Percentiles rank a stretch among this genome's conserved stretches.
These are phyloP conservation scores for Ptychadena robeensis DNA, from an alignment of 2,797 vertebrate genomes.

Conservation along the genomic window DNA sequence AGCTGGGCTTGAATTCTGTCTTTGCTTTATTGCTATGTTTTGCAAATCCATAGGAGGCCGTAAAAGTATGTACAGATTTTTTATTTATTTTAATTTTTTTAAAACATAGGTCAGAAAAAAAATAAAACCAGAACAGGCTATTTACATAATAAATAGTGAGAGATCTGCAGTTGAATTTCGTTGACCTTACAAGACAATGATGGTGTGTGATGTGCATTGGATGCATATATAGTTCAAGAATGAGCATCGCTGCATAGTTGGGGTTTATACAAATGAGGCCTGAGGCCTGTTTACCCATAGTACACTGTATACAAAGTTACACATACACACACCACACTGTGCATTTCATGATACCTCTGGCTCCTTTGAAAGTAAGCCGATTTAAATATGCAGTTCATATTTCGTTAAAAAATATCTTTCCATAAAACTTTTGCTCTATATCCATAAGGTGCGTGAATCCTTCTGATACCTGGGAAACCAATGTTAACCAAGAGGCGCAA, in stretches of 20 bases:
- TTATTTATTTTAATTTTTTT: too few relatives aligned
- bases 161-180: conserved; percentile 49
- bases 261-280: conserved; percentile 38
- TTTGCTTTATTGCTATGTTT: conserved; percentile 87
- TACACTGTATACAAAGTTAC: conserved; percentile 35
- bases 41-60: conserved; percentile 81
- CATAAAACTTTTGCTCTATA: conserved; percentile 23
- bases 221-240: conserved; percentile 38
- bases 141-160: conserved; percentile 79
- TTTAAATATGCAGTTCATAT: conserved; percentile 10
- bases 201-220: conserved; percentile 15
- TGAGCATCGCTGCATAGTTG: conserved; percentile 55
- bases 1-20: conserved; percentile 77
- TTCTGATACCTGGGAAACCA: conserved; percentile 30
- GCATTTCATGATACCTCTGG: conserved; percentile 16
- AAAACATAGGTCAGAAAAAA: conserved; percentile 71
- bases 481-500: conserved; percentile 14
- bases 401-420: conserved; percentile 18
- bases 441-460: conserved; percentile 48
- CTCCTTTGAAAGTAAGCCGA: background rate
- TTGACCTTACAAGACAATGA: conserved; percentile 31
- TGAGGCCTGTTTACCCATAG: conserved; percentile 20
- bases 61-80: conserved; percentile 89
- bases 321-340: conserved; percentile 18
- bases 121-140: conserved; percentile 82